Evolutionary conservation across 2,113 vertebrate genomes (phyloP).

Genomic region (Condylura cristata): DNA sequence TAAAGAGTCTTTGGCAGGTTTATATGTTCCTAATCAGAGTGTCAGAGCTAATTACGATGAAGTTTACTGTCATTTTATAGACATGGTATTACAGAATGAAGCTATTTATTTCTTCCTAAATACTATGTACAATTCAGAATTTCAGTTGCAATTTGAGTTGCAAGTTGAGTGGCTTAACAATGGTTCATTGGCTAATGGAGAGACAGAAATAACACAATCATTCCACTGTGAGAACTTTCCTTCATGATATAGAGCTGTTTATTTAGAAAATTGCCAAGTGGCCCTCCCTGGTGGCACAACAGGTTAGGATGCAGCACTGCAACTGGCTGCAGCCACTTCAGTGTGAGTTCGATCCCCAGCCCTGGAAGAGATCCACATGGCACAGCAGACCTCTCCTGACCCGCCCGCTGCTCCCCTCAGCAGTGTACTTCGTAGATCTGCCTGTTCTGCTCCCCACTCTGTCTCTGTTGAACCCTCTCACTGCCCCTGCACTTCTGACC

Average conservation of each 20-base stretch:
- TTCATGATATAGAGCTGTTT: neutral
- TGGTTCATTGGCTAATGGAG: neutral
- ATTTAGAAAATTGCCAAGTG: neutral
- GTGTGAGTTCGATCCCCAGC: too few relatives aligned
- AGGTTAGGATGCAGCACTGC: too few relatives aligned
- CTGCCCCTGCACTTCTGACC: too few relatives aligned
- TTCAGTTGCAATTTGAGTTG: neutral
- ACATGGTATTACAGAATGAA: slow-evolving; percentile 13
- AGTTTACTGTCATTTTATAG: slow-evolving; percentile 58
- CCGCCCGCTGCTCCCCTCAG: too few relatives aligned
- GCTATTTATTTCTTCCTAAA: slow-evolving; percentile 47
- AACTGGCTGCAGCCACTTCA: too few relatives aligned
- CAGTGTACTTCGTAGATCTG: too few relatives aligned
- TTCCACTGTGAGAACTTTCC: neutral
- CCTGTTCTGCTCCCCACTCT: too few relatives aligned
- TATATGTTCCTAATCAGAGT: slow-evolving; percentile 5
- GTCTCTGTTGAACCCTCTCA: too few relatives aligned
- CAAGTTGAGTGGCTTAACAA: slow-evolving; percentile 1
- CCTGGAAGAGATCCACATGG: too few relatives aligned
- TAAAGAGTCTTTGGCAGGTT: slow-evolving; percentile 30
- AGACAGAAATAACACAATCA: neutral
- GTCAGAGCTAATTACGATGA: neutral
- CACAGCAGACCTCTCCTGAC: too few relatives aligned
- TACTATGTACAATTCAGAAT: neutral
- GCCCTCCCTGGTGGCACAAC: too few relatives aligned